These are phyloP conservation scores for Nycticebus coucang DNA, from an alignment of 2,113 vertebrate species.

Conservation along the genomic window DNA sequence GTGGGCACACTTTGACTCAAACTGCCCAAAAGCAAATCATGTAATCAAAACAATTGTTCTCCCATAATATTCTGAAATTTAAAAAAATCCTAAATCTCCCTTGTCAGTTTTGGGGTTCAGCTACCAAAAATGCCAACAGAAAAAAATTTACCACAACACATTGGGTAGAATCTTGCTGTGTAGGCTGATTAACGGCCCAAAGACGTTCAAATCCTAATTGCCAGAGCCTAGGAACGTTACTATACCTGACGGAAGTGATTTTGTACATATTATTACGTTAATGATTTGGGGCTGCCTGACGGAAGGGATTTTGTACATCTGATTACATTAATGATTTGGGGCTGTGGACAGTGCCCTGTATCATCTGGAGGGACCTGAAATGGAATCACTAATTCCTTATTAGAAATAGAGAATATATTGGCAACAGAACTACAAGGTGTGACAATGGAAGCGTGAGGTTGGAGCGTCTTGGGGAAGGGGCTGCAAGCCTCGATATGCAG, in stretches of 20 bases:
- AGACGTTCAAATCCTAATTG: not conserved
- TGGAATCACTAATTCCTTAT: not conserved
- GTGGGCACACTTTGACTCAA: too few relatives aligned
- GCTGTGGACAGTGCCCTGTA: not conserved
- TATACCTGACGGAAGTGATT: not conserved
- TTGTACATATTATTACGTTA: not conserved
- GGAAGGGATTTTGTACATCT: not conserved
- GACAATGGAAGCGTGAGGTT: fast-evolving
- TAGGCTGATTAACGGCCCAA: fast-evolving
- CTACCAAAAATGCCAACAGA: not conserved
- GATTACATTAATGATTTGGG: too few relatives aligned
- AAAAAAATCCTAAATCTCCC: too few relatives aligned
- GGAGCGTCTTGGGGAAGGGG: not conserved
- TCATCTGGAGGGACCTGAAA: not conserved
- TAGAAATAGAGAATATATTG: not conserved
- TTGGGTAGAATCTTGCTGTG: fast-evolving
- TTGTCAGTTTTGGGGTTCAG: not conserved
- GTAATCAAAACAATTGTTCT: too few relatives aligned
- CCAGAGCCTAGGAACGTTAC: fast-evolving
- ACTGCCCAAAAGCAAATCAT: too few relatives aligned
- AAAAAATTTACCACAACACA: not conserved
- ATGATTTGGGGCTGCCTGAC: not conserved
- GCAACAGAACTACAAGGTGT: fast-evolving
- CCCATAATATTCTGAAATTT: too few relatives aligned
- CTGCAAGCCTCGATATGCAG: fast-evolving